Evolutionary conservation across 2,888 invertebrate species (phyloP).

Genomic region (Tromatobia lineatoria): DNA sequence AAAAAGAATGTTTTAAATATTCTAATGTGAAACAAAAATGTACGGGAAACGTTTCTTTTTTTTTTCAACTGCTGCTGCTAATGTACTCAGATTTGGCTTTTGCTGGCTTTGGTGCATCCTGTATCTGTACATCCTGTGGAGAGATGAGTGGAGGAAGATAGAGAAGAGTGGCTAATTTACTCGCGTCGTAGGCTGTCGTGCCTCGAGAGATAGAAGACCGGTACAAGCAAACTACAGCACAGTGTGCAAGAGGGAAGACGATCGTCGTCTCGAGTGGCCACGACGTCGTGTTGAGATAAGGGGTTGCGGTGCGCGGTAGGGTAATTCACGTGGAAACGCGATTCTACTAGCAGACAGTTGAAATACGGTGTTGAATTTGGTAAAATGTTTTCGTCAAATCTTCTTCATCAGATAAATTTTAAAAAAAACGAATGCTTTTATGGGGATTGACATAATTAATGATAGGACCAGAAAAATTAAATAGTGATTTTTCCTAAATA

Average conservation of each 20-base stretch:
- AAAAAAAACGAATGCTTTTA: background rate
- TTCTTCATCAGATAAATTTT: background rate
- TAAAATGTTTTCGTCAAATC: background rate
- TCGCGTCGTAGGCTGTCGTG: conserved; percentile 54
- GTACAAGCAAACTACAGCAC: conserved; percentile 23
- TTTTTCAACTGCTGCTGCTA: background rate
- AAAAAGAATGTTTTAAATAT: background rate
- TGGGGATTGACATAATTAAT: background rate
- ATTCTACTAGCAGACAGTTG: conserved; percentile 33
- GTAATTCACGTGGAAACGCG: conserved; percentile 38
- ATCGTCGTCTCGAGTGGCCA: conserved; percentile 65
- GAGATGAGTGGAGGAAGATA: conserved; percentile 24
- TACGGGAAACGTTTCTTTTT: background rate
- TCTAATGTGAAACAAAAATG: background rate
- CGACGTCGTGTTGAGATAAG: conserved; percentile 29
- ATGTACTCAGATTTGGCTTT: background rate
- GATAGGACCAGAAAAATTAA: background rate
- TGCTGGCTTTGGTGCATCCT: background rate
- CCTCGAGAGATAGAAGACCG: conserved; percentile 48
- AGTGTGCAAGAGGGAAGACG: conserved; percentile 53
- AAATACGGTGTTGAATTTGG: conserved; percentile 27
- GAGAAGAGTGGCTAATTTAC: conserved; percentile 57
- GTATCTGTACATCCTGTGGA: conserved; percentile 2
- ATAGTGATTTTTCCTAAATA: background rate
- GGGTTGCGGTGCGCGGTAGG: conserved; percentile 13